These are phyloP conservation scores for Portevinia maculata DNA, from an alignment of 2,888 invertebrate species.

Conservation along the genomic window DNA sequence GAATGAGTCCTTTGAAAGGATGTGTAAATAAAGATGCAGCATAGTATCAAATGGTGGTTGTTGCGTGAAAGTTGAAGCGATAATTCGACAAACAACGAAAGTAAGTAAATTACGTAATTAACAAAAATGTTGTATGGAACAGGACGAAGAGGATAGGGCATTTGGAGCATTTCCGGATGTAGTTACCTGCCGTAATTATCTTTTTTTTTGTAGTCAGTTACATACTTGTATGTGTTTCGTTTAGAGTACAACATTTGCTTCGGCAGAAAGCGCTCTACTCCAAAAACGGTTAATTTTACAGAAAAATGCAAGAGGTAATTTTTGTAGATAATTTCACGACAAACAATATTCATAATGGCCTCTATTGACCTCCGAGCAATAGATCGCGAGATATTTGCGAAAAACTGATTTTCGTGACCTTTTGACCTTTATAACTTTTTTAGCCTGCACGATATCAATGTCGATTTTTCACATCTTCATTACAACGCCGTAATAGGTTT, in stretches of 20 bases:
- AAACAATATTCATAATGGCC: no score
- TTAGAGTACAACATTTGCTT: background rate
- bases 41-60: constrained; percentile 27
- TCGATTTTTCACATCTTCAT: no score
- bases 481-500: no score
- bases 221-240: background rate
- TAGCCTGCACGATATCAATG: no score
- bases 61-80: constrained; percentile 33
- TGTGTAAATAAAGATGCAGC: constrained; percentile 34
- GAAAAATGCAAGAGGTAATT: no score
- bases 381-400: no score
- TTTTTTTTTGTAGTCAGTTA: background rate
- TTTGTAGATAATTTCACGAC: no score
- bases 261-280: no score
- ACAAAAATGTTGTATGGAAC: constrained; percentile 19
- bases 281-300: no score
- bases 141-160: constrained; percentile 3
- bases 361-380: no score
- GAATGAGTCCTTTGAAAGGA: constrained; percentile 44
- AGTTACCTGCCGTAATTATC: constrained; percentile 12
- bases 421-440: no score
- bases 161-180: constrained; percentile 22
- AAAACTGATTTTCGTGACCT: no score
- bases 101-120: constrained; percentile 51
- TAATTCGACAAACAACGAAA: constrained; percentile 19